Conservation (phyloP, 2,113 vertebrate species). For the Numenius arquata region DNA sequence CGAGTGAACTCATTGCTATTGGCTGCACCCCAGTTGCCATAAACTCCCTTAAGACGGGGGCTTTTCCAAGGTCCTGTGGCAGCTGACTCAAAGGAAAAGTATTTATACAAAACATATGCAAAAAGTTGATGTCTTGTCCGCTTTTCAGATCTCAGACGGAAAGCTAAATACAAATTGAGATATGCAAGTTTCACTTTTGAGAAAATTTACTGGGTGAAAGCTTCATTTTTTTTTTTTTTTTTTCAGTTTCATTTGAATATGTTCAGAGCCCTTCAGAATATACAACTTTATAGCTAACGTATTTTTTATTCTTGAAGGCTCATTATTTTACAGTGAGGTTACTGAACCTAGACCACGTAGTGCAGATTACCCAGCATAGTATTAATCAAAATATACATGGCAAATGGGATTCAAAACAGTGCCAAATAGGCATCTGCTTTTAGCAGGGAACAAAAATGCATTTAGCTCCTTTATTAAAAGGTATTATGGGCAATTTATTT, state of each 20-base stretch:
- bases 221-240: slow-evolving; percentile 64
- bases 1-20: slow-evolving; percentile 76
- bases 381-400: slow-evolving; percentile 92
- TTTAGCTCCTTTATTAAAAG: slow-evolving; percentile 74
- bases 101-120: slow-evolving; percentile 86
- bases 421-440: slow-evolving; percentile 76
- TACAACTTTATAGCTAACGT: slow-evolving; percentile 78
- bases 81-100: slow-evolving; percentile 73
- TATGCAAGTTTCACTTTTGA: slow-evolving; percentile 73
- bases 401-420: slow-evolving; percentile 77
- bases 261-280: slow-evolving; percentile 73
- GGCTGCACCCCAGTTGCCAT: slow-evolving; percentile 74
- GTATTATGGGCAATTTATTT: slow-evolving; percentile 78
- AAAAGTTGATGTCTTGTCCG: slow-evolving; percentile 75
- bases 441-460: slow-evolving; percentile 70
- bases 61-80: slow-evolving; percentile 71
- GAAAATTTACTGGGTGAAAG: slow-evolving; percentile 83
- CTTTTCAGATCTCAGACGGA: slow-evolving; percentile 77
- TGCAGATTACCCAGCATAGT: slow-evolving; percentile 74
- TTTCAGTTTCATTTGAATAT: slow-evolving; percentile 82
- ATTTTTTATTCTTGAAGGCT: slow-evolving; percentile 90
- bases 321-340: slow-evolving; percentile 90
- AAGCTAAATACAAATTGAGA: slow-evolving; percentile 81
- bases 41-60: slow-evolving; percentile 79
- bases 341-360: slow-evolving; percentile 76